Conservation (phyloP, 2,113 vertebrate genomes). For the Heterotilapia buettikoferi region DNA sequence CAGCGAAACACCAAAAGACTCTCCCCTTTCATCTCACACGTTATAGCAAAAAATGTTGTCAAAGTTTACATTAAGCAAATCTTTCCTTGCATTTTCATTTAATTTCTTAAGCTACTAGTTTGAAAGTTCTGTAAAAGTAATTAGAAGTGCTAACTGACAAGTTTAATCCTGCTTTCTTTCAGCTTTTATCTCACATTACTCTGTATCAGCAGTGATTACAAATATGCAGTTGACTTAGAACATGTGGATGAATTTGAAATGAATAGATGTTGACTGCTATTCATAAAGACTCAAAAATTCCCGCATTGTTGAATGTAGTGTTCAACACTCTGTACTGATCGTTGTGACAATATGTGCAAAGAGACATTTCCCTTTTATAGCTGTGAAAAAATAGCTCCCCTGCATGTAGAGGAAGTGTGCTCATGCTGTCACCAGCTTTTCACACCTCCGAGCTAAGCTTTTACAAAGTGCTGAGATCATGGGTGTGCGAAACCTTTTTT, state of each 20-base stretch:
- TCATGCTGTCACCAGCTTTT: not conserved
- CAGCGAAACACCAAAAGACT: not conserved
- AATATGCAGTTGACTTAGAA: not conserved
- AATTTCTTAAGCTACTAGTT: not conserved
- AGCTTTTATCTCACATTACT: not conserved
- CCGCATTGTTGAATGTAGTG: not conserved
- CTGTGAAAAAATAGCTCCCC: not conserved
- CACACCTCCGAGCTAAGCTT: not conserved
- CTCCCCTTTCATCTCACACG: not conserved
- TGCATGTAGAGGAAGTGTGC: not conserved
- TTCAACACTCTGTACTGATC: not conserved
- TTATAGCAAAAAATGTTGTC: not conserved
- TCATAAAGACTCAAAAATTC: not conserved
- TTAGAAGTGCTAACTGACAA: not conserved
- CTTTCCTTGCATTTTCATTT: not conserved
- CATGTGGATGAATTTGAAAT: not conserved
- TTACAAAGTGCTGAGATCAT: not conserved
- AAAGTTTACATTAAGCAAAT: not conserved
- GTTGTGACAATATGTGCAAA: constrained; percentile 9
- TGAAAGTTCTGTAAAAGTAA: not conserved
- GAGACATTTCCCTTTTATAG: constrained; percentile 20
- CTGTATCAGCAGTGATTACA: not conserved
- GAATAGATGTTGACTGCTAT: not conserved
- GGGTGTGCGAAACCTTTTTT: not conserved
- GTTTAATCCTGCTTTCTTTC: not conserved